phyloP scores from a whole-genome alignment of 2,888 invertebrate species.

The Tineola bisselliella region DNA sequence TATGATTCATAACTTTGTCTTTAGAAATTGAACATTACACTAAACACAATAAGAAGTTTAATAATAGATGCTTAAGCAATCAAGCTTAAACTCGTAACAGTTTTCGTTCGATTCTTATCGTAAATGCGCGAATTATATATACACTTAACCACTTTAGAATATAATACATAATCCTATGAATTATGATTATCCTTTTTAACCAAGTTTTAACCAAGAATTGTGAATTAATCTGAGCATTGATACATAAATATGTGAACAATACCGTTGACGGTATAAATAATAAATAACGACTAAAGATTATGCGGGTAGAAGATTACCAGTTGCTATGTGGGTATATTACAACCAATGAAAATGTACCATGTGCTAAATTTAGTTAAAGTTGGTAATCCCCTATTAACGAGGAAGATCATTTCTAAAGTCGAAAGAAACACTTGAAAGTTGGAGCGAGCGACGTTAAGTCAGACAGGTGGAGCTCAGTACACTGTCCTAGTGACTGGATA shows the following conservation, averaged over 20 bases:
- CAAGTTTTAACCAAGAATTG: too few species aligned
- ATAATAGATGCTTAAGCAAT: neutral
- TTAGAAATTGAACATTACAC: constrained; percentile 1
- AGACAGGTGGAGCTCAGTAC: constrained; percentile 8
- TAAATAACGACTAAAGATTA: too few species aligned
- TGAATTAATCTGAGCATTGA: too few species aligned
- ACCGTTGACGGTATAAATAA: too few species aligned
- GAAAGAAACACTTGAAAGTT: constrained; percentile 6
- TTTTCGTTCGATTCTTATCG: neutral
- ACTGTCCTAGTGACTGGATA: neutral
- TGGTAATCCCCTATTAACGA: neutral
- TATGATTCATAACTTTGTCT: constrained; percentile 5
- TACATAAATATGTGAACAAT: too few species aligned
- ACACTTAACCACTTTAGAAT: too few species aligned
- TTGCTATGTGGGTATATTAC: too few species aligned
- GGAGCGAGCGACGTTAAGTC: constrained; percentile 14
- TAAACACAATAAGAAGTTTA: neutral
- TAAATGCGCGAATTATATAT: neutral
- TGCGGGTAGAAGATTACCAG: too few species aligned
- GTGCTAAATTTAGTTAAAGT: too few species aligned
- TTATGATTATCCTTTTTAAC: too few species aligned
- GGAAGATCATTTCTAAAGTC: neutral
- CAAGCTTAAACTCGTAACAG: neutral
- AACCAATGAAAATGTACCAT: too few species aligned
- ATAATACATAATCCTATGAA: too few species aligned